A percentile compares a stretch with the other conserved stretches of the same genome.
phyloP scores from a whole-genome alignment of 2,797 vertebrate genomes.

The Onychomys arenicola region DNA sequence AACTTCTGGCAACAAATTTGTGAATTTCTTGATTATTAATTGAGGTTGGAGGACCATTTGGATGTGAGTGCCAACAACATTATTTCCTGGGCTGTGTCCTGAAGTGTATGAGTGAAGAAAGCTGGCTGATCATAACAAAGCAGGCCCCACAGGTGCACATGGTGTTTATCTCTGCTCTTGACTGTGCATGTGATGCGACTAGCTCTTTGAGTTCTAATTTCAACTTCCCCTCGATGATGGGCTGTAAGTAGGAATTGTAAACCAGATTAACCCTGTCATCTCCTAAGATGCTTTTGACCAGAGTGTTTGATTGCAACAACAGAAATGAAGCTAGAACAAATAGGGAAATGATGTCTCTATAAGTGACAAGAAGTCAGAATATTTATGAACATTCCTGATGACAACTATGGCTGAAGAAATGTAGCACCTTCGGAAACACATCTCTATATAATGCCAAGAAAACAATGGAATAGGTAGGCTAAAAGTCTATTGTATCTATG shows the following conservation, averaged over 20 bases:
- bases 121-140: neutral
- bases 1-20: neutral
- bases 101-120: neutral
- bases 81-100: neutral
- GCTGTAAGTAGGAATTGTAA: neutral
- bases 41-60: neutral
- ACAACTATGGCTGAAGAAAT: neutral
- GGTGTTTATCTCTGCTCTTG: neutral
- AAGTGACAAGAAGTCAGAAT: neutral
- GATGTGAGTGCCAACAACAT: neutral
- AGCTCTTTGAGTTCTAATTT: neutral
- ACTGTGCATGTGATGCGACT: neutral
- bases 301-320: neutral
- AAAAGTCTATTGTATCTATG: slow-evolving; percentile 45
- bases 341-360: neutral
- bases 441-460: neutral
- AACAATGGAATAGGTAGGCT: neutral
- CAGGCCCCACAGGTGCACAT: too few relatives aligned
- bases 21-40: neutral
- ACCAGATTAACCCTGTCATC: neutral
- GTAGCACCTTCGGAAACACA: neutral
- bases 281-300: neutral
- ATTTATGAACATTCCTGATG: neutral
- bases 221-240: neutral
- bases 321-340: neutral